A percentile compares a stretch with the other conserved stretches of the same genome.
Conservation (phyloP, 2,797 vertebrate species). For the Chromobotia macracanthus region DNA sequence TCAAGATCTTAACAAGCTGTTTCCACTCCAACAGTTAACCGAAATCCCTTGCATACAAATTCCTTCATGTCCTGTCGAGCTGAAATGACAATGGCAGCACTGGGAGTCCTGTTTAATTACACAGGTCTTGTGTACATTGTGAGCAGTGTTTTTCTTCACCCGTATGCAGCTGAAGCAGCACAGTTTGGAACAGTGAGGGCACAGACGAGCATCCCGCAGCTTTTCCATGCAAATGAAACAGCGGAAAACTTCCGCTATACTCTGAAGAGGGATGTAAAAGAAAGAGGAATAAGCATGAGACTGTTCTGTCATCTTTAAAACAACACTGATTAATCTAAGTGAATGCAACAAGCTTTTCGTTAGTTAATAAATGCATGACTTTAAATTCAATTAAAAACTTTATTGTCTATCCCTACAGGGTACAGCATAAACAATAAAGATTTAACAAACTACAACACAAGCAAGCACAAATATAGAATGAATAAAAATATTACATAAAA, state of each 20-base stretch:
- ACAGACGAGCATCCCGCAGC: slow-evolving; percentile 93
- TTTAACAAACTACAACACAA: too few species aligned
- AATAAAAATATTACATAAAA: too few species aligned
- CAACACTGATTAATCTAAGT: not conserved
- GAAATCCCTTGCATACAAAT: not conserved
- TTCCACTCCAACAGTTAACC: not conserved
- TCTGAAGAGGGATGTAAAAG: slow-evolving; percentile 71
- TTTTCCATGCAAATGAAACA: slow-evolving; percentile 99
- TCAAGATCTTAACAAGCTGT: not conserved
- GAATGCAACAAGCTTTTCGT: not conserved
- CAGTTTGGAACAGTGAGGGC: slow-evolving; percentile 98
- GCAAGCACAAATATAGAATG: too few species aligned
- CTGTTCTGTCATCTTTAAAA: not conserved
- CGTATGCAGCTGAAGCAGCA: slow-evolving; percentile 99
- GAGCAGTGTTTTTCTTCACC: slow-evolving; percentile 75
- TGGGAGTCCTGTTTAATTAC: not conserved
- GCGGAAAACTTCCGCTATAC: slow-evolving; percentile 97
- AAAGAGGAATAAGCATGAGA: not conserved
- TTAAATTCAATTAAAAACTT: too few species aligned
- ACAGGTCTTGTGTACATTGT: not conserved
- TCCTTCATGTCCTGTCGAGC: slow-evolving; percentile 2
- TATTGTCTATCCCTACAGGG: too few species aligned
- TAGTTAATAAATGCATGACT: not conserved
- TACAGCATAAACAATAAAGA: too few species aligned
- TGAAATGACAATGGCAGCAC: not conserved